phyloP scores from a whole-genome alignment of 2,113 vertebrate species.

The Rhinolophus ferrumequinum region DNA sequence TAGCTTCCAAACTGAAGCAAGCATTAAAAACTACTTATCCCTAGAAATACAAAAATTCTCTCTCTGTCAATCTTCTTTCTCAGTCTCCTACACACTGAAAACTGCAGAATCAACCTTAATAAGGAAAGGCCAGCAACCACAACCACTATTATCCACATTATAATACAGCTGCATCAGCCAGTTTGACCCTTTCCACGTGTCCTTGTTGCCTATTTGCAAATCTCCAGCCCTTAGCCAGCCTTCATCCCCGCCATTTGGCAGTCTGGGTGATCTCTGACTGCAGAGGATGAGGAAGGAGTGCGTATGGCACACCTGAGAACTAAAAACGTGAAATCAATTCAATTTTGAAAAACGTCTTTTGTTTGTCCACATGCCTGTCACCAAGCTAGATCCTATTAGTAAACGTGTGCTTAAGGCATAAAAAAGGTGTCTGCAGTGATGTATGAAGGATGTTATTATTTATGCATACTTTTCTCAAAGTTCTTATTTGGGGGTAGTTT shows the following conservation, averaged over 20 bases:
- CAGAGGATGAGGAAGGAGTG: not conserved
- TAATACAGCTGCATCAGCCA: not conserved
- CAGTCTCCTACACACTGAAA: conserved; percentile 26
- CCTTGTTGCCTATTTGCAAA: not conserved
- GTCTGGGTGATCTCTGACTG: not conserved
- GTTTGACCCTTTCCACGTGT: not conserved
- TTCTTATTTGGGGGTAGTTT: not conserved
- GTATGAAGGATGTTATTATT: not conserved
- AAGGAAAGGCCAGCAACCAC: not conserved
- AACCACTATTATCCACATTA: not conserved
- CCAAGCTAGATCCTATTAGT: not conserved
- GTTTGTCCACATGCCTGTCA: not conserved
- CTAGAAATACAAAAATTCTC: conserved; percentile 29
- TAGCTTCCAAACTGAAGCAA: conserved; percentile 45
- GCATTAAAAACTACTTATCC: conserved; percentile 53
- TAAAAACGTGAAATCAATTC: conserved; percentile 24
- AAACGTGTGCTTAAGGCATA: not conserved
- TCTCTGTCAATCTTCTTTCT: conserved; percentile 51
- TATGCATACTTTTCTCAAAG: conserved; percentile 14
- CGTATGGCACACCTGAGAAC: not conserved
- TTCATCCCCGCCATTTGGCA: not conserved
- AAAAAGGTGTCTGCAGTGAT: not conserved
- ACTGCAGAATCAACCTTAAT: conserved; percentile 30
- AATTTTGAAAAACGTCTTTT: not conserved
- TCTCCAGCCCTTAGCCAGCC: not conserved